Conservation (phyloP, 2,888 invertebrate genomes). For the Ichneumoninae sp. region DNA sequence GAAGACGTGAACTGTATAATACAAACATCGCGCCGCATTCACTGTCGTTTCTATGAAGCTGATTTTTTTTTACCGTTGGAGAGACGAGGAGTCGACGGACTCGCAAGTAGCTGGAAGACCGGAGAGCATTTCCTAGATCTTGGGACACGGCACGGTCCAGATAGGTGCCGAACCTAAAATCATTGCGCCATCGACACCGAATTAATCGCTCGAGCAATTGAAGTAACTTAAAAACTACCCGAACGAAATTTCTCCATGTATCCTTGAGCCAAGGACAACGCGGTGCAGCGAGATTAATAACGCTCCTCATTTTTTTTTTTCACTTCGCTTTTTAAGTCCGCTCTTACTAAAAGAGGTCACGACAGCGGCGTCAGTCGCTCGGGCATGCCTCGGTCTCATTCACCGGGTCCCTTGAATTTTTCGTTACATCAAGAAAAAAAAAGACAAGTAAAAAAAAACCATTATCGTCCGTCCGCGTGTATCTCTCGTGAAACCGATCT, state of each 20-base stretch:
- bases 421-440: conserved; percentile 12
- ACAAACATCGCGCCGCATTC: conserved; percentile 11
- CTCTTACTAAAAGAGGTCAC: conserved; percentile 30
- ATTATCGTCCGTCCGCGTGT: conserved; percentile 15
- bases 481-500: conserved; percentile 44
- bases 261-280: conserved; percentile 35
- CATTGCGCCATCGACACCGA: not conserved
- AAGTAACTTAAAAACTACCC: not conserved
- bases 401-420: conserved; percentile 22
- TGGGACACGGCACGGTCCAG: not conserved
- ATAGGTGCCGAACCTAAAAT: not conserved
- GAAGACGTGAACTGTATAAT: conserved; percentile 32
- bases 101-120: conserved; percentile 17
- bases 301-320: not conserved
- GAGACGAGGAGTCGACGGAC: conserved; percentile 23
- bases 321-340: not conserved
- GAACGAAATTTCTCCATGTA: not conserved
- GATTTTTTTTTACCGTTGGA: conserved; percentile 14
- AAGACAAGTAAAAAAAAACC: not conserved
- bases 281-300: conserved; percentile 17
- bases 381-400: conserved; percentile 28
- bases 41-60: conserved; percentile 12
- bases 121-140: not conserved
- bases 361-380: not conserved
- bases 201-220: not conserved